A percentile compares a stretch with the other conserved stretches of the same genome.
Conservation (phyloP, 2,888 invertebrate species). For the Desoria tigrina region DNA sequence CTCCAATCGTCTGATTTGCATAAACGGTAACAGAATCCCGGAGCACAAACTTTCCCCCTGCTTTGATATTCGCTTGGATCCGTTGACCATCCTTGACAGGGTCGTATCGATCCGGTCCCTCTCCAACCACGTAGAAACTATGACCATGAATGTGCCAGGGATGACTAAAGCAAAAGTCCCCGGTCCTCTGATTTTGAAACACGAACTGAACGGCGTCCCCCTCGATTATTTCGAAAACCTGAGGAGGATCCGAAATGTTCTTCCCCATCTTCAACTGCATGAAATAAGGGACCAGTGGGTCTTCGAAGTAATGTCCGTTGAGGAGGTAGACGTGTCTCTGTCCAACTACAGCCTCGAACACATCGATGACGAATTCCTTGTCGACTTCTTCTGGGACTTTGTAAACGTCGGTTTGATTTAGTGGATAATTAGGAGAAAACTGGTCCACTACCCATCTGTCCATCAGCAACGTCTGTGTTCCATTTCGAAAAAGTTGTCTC, state of each 20-base stretch:
- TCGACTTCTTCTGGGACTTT: conserved; percentile 28
- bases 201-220: conserved; percentile 40
- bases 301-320: conserved; percentile 37
- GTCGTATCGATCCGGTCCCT: conserved; percentile 38
- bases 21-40: conserved; percentile 34
- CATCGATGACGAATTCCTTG: conserved; percentile 33
- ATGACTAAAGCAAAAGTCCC: conserved; percentile 32
- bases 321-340: conserved; percentile 30
- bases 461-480: conserved; percentile 1
- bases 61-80: conserved; percentile 31
- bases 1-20: conserved; percentile 31
- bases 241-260: conserved; percentile 38
- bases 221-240: conserved; percentile 38
- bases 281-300: conserved; percentile 35
- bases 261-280: conserved; percentile 23
- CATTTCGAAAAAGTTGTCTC: conserved; percentile 10
- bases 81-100: conserved; percentile 29
- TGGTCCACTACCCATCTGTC: conserved; percentile 36
- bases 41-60: conserved; percentile 26
- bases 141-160: conserved; percentile 43
- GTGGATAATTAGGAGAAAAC: conserved; percentile 24
- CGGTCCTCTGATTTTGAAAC: conserved; percentile 34
- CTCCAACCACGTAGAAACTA: conserved; percentile 38
- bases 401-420: conserved; percentile 37
- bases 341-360: conserved; percentile 25